Evolutionary conservation across 2,888 invertebrate genomes (phyloP), one percentile per base, ranked within the genome.

Genomic region (Zelleria hepariella): DNA sequence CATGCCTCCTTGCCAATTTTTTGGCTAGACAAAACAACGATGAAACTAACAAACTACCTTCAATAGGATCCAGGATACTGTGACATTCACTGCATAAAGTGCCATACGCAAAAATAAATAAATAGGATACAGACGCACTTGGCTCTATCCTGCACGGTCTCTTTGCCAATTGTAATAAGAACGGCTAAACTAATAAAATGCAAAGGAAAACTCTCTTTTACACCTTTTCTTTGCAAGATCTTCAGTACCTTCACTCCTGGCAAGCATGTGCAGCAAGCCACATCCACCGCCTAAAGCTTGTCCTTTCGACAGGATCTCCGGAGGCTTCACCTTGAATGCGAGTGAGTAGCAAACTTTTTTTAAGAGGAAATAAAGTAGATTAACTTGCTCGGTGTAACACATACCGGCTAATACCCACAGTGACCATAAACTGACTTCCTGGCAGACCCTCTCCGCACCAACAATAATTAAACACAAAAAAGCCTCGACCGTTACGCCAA

Each of bases 401-500:
- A 32, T 15, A 15, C 27, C 27, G 27, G 5, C 27, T 27, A 27
- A 27, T 27, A 27, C 27, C 27, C 10, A 27, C 49, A 49, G 20
- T 49, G 49, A 18, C 20, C 49, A 20, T 49, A 49, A 49, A 49
- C 21, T 20, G 18, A 49, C 53, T 53, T 53, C 25, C 53, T 24
- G 23, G 53, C 23, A 23, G 20, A 24, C 27, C 32, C 20, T 55
- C 20, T 53, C 53, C 25, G 53, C 25, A 55, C 1, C 24, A 53
- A 53, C 18, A 56, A 32, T 56, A 32, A 56, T 27, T 42, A 42
- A 21, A 53, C n/a, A 56, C 25, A 48, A 48, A 57, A 57, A 57
- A 47, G 48, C 72, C 71, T 69, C 69, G 68, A 73, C 74, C 83
- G 86, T 86, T 77, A 81, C 86, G 87, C 77, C 77, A 86, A 87